Percentiles rank a stretch among this genome's conserved stretches.
Conservation (phyloP, 2,888 invertebrate species). For the Belgica antarctica region DNA sequence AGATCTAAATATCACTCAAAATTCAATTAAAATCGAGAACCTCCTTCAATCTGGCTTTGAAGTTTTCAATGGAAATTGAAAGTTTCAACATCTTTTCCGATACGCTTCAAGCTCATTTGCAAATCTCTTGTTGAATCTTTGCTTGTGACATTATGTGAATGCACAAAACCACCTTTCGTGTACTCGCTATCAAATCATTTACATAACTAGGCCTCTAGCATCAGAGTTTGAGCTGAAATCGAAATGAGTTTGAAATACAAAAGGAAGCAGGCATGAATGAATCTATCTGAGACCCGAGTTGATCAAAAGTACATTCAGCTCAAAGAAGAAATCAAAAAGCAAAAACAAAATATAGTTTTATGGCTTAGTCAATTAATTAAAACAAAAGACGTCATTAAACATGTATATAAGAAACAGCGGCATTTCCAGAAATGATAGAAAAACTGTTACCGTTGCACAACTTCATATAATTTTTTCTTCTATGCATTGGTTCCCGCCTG, state of each 20-base stretch:
- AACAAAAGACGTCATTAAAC: neutral
- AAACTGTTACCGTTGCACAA: neutral
- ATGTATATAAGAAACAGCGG: neutral
- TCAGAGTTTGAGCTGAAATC: neutral
- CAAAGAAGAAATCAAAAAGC: slow-evolving; percentile 4
- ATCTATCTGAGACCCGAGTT: slow-evolving; percentile 3
- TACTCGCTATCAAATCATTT: neutral
- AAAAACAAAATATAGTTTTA: neutral
- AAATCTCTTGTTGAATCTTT: slow-evolving; percentile 3
- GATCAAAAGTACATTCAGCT: neutral
- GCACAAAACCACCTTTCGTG: neutral
- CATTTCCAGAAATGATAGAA: neutral
- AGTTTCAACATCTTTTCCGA: neutral
- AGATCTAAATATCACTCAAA: neutral
- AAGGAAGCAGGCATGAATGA: slow-evolving; percentile 43
- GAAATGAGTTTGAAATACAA: slow-evolving; percentile 20
- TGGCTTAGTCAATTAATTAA: slow-evolving; percentile 36
- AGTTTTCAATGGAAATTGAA: slow-evolving; percentile 10
- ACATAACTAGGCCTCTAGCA: neutral
- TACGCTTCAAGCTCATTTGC: slow-evolving; percentile 11
- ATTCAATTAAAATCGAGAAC: slow-evolving; percentile 11
- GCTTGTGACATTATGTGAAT: slow-evolving; percentile 31
- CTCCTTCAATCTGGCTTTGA: neutral
- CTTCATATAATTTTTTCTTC: too few relatives aligned
- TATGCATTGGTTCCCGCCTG: too few relatives aligned